Evolutionary conservation across 2,797 vertebrate genomes (phyloP).

Genomic region (Chelidonichthys spinosus): DNA sequence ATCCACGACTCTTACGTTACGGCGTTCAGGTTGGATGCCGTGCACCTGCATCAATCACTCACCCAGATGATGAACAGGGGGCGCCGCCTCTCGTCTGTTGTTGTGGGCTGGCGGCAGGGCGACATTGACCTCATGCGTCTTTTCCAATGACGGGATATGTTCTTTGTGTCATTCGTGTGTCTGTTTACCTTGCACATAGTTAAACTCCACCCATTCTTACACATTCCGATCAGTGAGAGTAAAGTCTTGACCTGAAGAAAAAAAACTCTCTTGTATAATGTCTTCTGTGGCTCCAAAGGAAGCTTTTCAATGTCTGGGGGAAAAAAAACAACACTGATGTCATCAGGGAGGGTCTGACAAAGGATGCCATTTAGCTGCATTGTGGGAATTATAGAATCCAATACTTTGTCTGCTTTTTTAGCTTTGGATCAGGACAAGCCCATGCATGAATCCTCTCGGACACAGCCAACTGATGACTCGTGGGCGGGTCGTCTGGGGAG

Average conservation of each 20-base stretch:
- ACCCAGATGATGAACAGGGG: constrained; percentile 20
- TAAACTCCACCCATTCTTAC: background rate
- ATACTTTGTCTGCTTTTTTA: background rate
- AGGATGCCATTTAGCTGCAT: background rate
- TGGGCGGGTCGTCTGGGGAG: too few relatives aligned
- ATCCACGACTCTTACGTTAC: constrained; percentile 4
- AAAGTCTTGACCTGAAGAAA: background rate
- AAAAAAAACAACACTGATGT: background rate
- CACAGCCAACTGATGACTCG: too few relatives aligned
- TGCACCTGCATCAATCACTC: constrained; percentile 41
- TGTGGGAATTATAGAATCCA: background rate
- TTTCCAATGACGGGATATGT: background rate
- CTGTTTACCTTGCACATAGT: background rate
- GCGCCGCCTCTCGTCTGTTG: constrained; percentile 15
- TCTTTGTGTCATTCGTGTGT: background rate
- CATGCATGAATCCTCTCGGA: too few relatives aligned
- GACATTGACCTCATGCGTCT: constrained; percentile 10
- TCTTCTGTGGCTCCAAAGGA: background rate
- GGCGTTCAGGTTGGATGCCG: constrained; percentile 27
- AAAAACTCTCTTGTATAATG: background rate
- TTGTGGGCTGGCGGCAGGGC: background rate
- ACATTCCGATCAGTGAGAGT: background rate
- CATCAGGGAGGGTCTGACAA: background rate
- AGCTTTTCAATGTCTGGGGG: background rate
- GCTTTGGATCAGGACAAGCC: too few relatives aligned